Conservation (phyloP, 2,888 invertebrate genomes). For the Phyllotreta cruciferae region DNA sequence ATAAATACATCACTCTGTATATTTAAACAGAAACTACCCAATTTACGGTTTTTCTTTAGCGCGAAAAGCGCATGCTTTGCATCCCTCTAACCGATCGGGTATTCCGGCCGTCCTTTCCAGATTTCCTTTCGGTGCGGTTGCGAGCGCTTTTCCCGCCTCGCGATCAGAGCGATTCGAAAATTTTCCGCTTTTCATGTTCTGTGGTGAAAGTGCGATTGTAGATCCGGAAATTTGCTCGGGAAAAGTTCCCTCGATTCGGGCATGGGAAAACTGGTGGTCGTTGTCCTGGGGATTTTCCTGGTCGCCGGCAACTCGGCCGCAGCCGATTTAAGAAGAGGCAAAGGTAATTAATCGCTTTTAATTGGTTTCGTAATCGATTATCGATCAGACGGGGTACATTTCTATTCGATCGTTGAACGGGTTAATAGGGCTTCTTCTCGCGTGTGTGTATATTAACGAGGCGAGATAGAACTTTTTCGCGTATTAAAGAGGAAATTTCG, state of each 20-base stretch:
- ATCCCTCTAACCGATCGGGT: constrained; percentile 1
- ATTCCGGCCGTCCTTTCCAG: no score
- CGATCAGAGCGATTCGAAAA: not conserved
- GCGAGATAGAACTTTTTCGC: no score
- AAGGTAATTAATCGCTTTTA: constrained; percentile 24
- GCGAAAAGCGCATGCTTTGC: not conserved
- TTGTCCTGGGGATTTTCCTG: constrained; percentile 10
- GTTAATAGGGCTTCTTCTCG: no score
- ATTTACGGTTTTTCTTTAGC: no score
- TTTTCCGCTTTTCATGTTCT: constrained; percentile 21
- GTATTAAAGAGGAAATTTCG: no score
- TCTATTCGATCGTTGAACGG: no score
- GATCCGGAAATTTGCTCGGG: constrained; percentile 18
- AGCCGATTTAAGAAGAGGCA: constrained; percentile 24
- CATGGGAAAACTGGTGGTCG: constrained; percentile 17
- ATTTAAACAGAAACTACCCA: no score
- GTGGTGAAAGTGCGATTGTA: constrained; percentile 9
- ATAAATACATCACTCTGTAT: no score
- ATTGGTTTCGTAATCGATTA: constrained; percentile 19
- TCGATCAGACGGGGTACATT: constrained; percentile 7
- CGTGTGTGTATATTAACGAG: no score
- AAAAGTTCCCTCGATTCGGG: not conserved
- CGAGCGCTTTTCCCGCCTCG: not conserved
- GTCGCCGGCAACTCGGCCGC: constrained; percentile 13
- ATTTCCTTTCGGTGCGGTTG: no score